phyloP scores from a whole-genome alignment of 2,888 invertebrate genomes.

The Copidosoma aretas region DNA sequence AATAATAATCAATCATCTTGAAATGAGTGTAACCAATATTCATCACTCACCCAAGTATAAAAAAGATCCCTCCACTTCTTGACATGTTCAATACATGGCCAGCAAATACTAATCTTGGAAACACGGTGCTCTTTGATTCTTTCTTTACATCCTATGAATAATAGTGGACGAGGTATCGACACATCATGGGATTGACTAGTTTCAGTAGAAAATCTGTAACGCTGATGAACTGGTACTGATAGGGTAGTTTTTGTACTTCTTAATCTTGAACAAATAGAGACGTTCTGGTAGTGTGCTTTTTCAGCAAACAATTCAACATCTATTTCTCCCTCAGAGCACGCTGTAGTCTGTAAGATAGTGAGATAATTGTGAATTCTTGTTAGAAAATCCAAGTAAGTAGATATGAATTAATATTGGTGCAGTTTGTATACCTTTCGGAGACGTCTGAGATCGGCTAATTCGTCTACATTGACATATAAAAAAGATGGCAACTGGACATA shows the following conservation, averaged over 20 bases:
- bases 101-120: constrained; percentile 54
- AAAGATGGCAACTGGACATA: constrained; percentile 52
- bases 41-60: constrained; percentile 48
- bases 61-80: constrained; percentile 56
- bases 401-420: constrained; percentile 17
- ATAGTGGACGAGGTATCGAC: constrained; percentile 47
- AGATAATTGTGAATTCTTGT: constrained; percentile 3
- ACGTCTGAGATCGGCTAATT: constrained; percentile 56
- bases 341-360: constrained; percentile 44
- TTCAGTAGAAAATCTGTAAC: constrained; percentile 52
- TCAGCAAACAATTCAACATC: constrained; percentile 57
- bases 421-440: constrained; percentile 48
- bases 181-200: constrained; percentile 46
- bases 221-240: constrained; percentile 55
- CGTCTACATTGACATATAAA: constrained; percentile 57
- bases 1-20: neutral
- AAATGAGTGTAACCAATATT: neutral
- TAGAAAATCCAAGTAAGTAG: neutral
- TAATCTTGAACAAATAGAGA: constrained; percentile 51
- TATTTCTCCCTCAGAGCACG: constrained; percentile 55
- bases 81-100: constrained; percentile 48
- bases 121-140: constrained; percentile 50
- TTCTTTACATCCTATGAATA: constrained; percentile 54
- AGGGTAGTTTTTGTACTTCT: constrained; percentile 38
- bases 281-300: constrained; percentile 51